Conservation (phyloP, 2,797 vertebrate genomes). For the Karalla daura region DNA sequence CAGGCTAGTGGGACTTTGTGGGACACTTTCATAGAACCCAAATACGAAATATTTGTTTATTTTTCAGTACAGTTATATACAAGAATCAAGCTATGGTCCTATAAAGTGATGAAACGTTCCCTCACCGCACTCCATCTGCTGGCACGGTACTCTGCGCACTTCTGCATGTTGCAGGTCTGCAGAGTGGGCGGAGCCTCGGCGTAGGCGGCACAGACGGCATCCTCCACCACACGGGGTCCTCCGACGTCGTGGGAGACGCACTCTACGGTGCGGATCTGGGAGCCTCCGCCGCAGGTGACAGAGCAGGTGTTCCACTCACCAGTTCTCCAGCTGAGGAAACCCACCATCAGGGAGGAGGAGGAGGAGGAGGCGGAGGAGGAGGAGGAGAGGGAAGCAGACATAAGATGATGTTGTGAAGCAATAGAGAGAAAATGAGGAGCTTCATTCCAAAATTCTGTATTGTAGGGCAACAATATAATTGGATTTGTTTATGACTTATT, state of each 20-base stretch:
- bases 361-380: neutral
- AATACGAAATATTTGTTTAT: neutral
- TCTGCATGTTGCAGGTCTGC: slow-evolving; percentile 89
- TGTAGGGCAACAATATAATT: neutral
- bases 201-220: slow-evolving; percentile 84
- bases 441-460: neutral
- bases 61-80: neutral
- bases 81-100: neutral
- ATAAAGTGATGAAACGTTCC: neutral
- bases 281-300: slow-evolving; percentile 89
- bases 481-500: no score
- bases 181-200: slow-evolving; percentile 80
- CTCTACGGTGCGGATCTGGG: slow-evolving; percentile 90
- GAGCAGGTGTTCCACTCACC: slow-evolving; percentile 92
- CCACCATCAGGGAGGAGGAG: neutral
- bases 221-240: slow-evolving; percentile 83
- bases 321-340: slow-evolving; percentile 86
- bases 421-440: neutral
- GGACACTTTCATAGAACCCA: no score
- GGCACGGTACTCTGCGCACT: slow-evolving; percentile 84
- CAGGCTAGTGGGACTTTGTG: no score
- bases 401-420: slow-evolving; percentile 4
- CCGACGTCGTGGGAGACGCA: slow-evolving; percentile 84
- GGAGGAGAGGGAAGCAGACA: neutral
- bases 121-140: slow-evolving; percentile 90